Base-by-base conservation (phyloP, 2,113 vertebrate genomes). In the Microcebus jonahi region DNA sequence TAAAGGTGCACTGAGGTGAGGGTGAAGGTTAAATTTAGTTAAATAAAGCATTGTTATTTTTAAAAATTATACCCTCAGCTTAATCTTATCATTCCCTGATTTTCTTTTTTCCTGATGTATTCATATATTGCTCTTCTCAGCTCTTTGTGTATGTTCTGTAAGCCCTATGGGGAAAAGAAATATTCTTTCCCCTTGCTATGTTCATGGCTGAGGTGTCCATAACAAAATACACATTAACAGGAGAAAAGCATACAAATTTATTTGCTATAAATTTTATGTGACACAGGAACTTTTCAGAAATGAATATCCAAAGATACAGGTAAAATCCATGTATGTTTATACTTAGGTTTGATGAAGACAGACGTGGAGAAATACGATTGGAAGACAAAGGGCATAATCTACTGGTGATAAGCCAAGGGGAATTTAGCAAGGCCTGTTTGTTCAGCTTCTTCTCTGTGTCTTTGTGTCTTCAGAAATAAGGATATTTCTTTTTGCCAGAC, bases 21-120 rank as follows among this genome's bases (percentile, higher is more conserved):
- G 31, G 70, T 34, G 63, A 53, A 93, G 42, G 88, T 94, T 96
- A 94, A 61, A 73, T 86, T 84, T 94, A 93, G 77, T 75, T 92
- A 93, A 93, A 88, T 67, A 96, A 88, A 84, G 68, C n/a, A 3
- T 82, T 87, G 34, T 45, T 93, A n/a, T 91, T 89, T 97, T 88
- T n/a, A 25, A 86, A 91, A 94, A 81, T 5, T n/a, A 68, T 67
- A 79, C 9, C 50, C 45, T 17, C 17, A 34, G 25, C 55, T 73
- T 80, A 63, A 39, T 81, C 29, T 91, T 65, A 67, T 42, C 50
- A 75, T 36, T 88, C 36, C 36, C 27, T 81, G 31, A 65, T 75
- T 91, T 80, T 83, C 17, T 48, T 86, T 85, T 92, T 71, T n/a
- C 67, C 59, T 88, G 36, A 15, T 42, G 6, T 34, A 6, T 94